Conservation (phyloP, 2,888 invertebrate species). For the Drosophila emarginata region DNA sequence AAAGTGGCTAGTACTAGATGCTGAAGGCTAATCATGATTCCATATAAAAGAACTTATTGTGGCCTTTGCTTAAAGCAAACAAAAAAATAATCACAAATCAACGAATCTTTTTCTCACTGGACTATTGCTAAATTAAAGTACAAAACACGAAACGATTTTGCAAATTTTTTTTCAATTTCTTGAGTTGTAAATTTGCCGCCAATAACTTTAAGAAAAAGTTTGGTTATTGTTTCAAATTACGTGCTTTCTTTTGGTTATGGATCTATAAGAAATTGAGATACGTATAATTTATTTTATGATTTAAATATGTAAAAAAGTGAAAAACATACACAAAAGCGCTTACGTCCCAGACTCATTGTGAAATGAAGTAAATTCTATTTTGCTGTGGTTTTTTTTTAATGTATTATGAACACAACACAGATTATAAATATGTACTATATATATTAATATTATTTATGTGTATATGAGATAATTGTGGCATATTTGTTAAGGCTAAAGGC, state of each 20-base stretch:
- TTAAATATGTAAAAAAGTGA: background rate
- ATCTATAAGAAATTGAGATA: background rate
- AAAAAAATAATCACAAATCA: background rate
- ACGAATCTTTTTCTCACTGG: background rate
- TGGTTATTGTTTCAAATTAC: background rate
- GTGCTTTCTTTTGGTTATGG: background rate
- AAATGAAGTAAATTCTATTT: background rate
- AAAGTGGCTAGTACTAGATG: conserved; percentile 95
- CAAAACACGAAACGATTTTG: background rate
- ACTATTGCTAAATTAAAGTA: background rate
- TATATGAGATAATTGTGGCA: conserved; percentile 57
- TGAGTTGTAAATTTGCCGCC: background rate
- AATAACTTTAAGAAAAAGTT: background rate
- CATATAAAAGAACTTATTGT: background rate
- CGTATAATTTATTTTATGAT: background rate
- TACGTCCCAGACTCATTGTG: background rate
- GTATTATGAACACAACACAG: conserved; percentile 49
- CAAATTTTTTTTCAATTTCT: background rate
- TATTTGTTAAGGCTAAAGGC: conserved; percentile 44
- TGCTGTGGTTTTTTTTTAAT: conserved; percentile 4
- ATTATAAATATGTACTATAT: conserved; percentile 54
- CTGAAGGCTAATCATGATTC: conserved; percentile 52
- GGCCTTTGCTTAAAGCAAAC: conserved; percentile 25
- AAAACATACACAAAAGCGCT: background rate
- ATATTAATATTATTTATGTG: conserved; percentile 52